Base-by-base conservation (phyloP, 2,113 vertebrate genomes). In the Ameiurus melas region DNA sequence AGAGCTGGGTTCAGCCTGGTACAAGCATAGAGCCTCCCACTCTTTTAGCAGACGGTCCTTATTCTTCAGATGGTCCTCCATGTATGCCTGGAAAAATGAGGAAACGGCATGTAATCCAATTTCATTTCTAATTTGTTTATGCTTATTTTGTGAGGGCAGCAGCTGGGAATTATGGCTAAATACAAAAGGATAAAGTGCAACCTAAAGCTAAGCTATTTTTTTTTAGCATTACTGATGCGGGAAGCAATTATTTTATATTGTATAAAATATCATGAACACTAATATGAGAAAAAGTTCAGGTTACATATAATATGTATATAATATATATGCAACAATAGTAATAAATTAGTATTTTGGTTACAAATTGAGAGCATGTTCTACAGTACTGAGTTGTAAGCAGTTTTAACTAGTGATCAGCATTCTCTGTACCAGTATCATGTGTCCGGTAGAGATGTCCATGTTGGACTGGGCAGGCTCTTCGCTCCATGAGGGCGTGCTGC, bases 391-490 rank as follows among this genome's bases (percentile, higher is more conserved):
- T 36, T 39, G 71, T 47, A 4, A 27, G 13, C 2, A 27, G 39
- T 77, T 51, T 9, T 51, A 51, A 10, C 8, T 51, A 51, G 20
- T 43, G 71, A 75, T 43, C 7, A 3, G 47, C 53, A 33, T 62
- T 88, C 27, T 80, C 57, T 96, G 94, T 93, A 99, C 98, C 96
- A 99, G 96, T 92, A 99, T 99, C 98, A 99, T 99, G 95, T 99
- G 98, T 89, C 98, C 98, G 0, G 98, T 99, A 70, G 98, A 99
- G 94, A 99, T 99, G 94, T 99, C 98, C 98, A 99, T 99, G 93
- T 99, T 99, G 89, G 98, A 98, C 93, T 99, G 98, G n/a, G 97
- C 98, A 0, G 98, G 98, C 89, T 99, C 98, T 93, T 99, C 98
- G 0, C 98, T 99, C 98, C 98, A 99, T 89, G 98, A 99, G 0